A percentile compares a stretch with the other conserved stretches of the same genome.
Conservation (phyloP, 2,797 vertebrate species). For the Diceros bicornis region DNA sequence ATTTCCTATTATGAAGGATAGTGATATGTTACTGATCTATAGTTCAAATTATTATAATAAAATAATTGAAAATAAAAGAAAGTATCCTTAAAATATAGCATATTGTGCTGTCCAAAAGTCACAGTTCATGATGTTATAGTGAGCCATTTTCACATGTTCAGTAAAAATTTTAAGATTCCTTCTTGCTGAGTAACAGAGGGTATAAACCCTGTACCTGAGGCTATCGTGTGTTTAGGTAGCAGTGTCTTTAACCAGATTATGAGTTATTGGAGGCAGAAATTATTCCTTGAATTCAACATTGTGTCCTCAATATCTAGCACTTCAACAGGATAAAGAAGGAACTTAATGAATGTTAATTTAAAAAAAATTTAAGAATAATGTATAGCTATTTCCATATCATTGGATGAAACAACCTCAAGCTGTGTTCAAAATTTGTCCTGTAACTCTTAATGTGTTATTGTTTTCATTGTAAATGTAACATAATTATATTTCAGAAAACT, state of each 20-base stretch:
- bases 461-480: slow-evolving; percentile 12
- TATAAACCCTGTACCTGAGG: neutral
- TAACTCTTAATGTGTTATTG: neutral
- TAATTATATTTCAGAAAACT: neutral
- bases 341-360: neutral
- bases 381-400: neutral
- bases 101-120: neutral
- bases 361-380: neutral
- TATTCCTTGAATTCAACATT: neutral
- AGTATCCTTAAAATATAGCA: neutral
- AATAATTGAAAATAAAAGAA: neutral
- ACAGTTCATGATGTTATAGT: neutral
- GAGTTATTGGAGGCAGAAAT: neutral
- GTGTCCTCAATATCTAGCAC: neutral
- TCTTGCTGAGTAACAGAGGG: neutral
- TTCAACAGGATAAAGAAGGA: neutral
- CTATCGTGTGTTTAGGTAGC: neutral
- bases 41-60: neutral
- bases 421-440: neutral
- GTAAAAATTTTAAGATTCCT: neutral
- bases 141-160: neutral
- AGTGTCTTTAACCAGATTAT: neutral
- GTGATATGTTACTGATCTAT: neutral
- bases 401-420: neutral
- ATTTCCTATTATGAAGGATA: neutral